Percentiles rank a stretch among this genome's conserved stretches.
Evolutionary conservation across 2,113 vertebrate species (phyloP).

Genomic region (Coturnix japonica): DNA sequence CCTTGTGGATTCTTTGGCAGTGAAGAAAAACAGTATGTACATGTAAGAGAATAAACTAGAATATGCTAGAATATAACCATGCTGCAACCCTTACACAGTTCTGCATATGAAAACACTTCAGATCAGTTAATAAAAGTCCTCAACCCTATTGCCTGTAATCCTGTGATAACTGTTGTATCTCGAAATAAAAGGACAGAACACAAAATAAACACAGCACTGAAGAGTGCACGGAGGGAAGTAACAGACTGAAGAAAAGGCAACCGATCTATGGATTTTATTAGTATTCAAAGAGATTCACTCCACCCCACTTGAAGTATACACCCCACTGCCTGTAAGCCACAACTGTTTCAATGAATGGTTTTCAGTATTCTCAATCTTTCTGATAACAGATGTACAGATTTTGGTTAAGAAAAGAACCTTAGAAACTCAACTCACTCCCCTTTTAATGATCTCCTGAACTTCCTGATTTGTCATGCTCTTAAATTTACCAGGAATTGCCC

Average conservation of each 20-base stretch:
- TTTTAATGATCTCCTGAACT: constrained; percentile 19
- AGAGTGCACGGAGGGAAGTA: neutral
- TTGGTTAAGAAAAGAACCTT: neutral
- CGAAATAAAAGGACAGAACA: neutral
- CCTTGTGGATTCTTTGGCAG: neutral
- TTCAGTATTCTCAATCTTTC: neutral
- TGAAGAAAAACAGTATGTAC: neutral
- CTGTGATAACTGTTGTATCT: neutral
- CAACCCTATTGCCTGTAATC: neutral
- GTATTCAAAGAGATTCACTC: neutral
- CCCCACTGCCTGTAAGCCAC: rapidly evolving
- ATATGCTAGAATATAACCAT: neutral
- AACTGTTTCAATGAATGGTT: rapidly evolving
- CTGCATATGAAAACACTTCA: neutral
- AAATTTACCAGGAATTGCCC: constrained; percentile 17
- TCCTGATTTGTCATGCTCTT: constrained; percentile 1
- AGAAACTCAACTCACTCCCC: neutral
- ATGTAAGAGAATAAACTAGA: neutral
- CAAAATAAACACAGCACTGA: neutral
- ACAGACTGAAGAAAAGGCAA: neutral
- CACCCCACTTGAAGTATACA: neutral
- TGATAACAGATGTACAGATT: neutral
- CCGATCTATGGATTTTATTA: neutral
- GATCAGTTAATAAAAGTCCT: neutral
- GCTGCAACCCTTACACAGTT: neutral